Percentiles rank a stretch among this genome's conserved stretches.
Evolutionary conservation across 2,888 invertebrate genomes (phyloP).

Genomic region (Phyllotreta cruciferae): DNA sequence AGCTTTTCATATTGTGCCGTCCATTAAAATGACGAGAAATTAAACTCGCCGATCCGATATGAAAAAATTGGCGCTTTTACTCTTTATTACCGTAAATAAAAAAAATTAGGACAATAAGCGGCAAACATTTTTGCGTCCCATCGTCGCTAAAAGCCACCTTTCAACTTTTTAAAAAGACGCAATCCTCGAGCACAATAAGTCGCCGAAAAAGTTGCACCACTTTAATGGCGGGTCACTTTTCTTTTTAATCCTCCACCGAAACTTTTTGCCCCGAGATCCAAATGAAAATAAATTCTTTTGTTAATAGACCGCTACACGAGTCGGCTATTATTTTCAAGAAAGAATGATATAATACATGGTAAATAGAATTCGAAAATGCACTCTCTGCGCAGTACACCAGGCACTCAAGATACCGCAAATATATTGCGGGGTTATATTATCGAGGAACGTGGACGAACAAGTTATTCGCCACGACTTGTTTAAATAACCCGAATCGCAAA

Average conservation of each 20-base stretch:
- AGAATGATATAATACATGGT: slow-evolving; percentile 61
- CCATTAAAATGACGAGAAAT: slow-evolving; percentile 1
- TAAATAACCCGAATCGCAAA: neutral
- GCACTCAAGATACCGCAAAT: slow-evolving; percentile 16
- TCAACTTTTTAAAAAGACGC: slow-evolving; percentile 24
- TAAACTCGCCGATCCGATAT: neutral
- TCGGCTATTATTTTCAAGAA: slow-evolving; percentile 65
- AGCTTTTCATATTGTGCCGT: neutral
- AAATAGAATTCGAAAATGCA: slow-evolving; percentile 62
- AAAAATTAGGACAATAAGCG: slow-evolving; percentile 8
- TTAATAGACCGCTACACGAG: slow-evolving; percentile 65
- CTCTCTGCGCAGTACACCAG: slow-evolving; percentile 49
- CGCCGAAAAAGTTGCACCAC: slow-evolving; percentile 36
- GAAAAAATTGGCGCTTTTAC: neutral
- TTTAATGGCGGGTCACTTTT: slow-evolving; percentile 37
- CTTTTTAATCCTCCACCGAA: slow-evolving; percentile 32
- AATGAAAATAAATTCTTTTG: slow-evolving; percentile 66
- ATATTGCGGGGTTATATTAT: slow-evolving; percentile 11
- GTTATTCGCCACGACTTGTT: neutral
- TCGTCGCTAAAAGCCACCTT: slow-evolving; percentile 17
- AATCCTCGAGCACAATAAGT: slow-evolving; percentile 25
- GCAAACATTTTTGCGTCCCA: slow-evolving; percentile 1
- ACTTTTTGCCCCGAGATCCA: slow-evolving; percentile 41
- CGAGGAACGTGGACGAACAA: neutral
- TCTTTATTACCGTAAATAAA: neutral